Percentiles rank a stretch among this genome's conserved stretches.
These are phyloP conservation scores for Pseudomyrmex cubaensis DNA, from an alignment of 1,140 invertebrate species.

Conservation along the genomic window DNA sequence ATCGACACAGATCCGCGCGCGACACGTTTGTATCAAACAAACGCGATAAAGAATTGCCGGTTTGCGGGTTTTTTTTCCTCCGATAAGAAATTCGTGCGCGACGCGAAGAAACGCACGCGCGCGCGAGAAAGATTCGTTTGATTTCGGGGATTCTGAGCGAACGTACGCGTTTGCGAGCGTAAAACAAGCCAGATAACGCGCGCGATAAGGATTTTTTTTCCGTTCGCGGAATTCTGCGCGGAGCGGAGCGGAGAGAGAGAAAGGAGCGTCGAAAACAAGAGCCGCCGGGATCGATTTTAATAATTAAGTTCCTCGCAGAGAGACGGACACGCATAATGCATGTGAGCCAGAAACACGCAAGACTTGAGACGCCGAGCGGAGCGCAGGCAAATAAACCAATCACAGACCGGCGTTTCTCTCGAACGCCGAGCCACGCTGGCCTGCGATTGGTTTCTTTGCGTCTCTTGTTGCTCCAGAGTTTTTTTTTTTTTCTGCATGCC, in stretches of 20 bases:
- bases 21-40: constrained; percentile 15
- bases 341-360: no score
- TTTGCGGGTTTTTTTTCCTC: neutral
- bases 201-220: constrained; percentile 29
- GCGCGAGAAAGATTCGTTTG: constrained; percentile 23
- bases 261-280: neutral
- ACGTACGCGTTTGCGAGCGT: neutral
- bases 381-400: no score
- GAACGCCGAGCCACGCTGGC: no score
- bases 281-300: neutral
- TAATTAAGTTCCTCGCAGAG: neutral
- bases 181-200: constrained; percentile 18
- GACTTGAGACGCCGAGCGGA: no score
- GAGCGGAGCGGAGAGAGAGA: neutral
- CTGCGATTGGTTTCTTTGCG: no score
- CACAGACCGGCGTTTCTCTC: no score
- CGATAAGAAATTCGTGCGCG: constrained; percentile 38
- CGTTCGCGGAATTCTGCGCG: neutral
- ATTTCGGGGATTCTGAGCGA: neutral
- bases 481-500: no score
- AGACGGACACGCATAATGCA: neutral
- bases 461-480: no score
- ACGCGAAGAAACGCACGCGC: neutral
- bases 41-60: neutral
- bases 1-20: neutral